These are phyloP conservation scores for Seira musarum DNA, from an alignment of 2,888 invertebrate genomes.

Conservation along the genomic window DNA sequence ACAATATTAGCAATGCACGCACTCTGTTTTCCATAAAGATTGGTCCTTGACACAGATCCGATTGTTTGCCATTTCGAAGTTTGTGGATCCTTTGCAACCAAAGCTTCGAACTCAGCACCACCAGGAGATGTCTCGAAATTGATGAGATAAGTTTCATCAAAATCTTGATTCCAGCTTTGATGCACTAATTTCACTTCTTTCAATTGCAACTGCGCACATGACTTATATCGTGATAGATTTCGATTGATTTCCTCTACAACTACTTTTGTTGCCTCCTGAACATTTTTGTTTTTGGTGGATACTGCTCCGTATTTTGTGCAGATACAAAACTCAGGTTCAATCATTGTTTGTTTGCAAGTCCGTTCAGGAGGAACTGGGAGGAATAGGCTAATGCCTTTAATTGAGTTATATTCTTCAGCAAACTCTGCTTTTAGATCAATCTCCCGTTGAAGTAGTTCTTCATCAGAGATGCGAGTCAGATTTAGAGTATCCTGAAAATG, in stretches of 20 bases:
- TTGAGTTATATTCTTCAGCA: no score
- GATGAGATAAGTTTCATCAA: conserved; percentile 1
- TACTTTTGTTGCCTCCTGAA: conserved; percentile 77
- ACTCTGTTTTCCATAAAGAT: conserved; percentile 72
- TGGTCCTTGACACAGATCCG: conserved; percentile 76
- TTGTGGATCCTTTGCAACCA: conserved; percentile 74
- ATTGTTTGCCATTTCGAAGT: conserved; percentile 70
- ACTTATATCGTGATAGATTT: conserved; percentile 75
- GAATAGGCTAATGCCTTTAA: conserved; percentile 82
- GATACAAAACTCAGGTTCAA: conserved; percentile 90
- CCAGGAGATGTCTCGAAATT: conserved; percentile 77
- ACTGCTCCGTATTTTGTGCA: conserved; percentile 79
- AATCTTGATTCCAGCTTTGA: conserved; percentile 76
- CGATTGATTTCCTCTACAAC: conserved; percentile 78
- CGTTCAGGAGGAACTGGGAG: conserved; percentile 80
- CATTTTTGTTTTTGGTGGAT: conserved; percentile 72
- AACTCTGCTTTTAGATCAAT: neutral
- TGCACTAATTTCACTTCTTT: conserved; percentile 73
- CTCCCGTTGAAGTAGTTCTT: neutral
- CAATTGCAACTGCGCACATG: conserved; percentile 79
- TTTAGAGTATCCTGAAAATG: neutral
- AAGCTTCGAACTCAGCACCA: conserved; percentile 84
- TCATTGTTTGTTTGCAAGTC: conserved; percentile 83
- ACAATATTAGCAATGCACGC: conserved; percentile 71
- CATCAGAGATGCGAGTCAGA: neutral